Base-by-base conservation (phyloP, 2,113 vertebrate genomes). In the Leiothrix lutea region DNA sequence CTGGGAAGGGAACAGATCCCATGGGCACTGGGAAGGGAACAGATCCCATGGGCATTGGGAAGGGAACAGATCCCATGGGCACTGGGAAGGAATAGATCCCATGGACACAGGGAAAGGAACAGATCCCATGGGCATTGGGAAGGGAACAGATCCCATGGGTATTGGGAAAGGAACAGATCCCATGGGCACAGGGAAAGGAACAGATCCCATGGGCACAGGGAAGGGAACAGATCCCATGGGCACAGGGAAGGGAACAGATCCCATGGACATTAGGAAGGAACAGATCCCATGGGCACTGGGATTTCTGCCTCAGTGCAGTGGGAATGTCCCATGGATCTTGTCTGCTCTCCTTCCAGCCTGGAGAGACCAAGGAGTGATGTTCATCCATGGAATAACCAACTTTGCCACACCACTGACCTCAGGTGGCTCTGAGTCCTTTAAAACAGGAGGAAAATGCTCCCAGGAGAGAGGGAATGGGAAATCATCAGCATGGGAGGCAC, bases 321-420 rank as follows among this genome's bases (percentile, higher is more conserved):
- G n/a, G 15, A 61, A 60, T 3, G 2, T 29, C 75, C 56, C 12
- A 14, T 1, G 8, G 29, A 15, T 7, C 25, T 47, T 5, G 2
- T 12, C 51, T 31, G 40, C 28, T 65, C 25, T 54, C 73, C 36
- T 19, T 29, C 33, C n/a, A 28, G 26, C 14, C 53, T 71, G 57
- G 14, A 8, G 9, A n/a, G 3, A 8, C 9, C 14, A 51, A 54
- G 57, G 31, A 57, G 28, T 2, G 3, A 25, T 2, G 4, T 14
- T 29, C 38, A 50, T 5, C 26, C 50, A 14, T 15, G 61, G 50
- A 7, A 36, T 18, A 28, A 5, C 42, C 36, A 47, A 2, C 25
- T 87, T 13, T 47, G 62, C 38, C 57, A 33, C 16, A 11, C 9
- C 28, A 23, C 22, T 10, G 50, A 60, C 7, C 9, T 18, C 7